phyloP scores from a whole-genome alignment of 2,797 vertebrate species.

The Eurystomus glaucurus region DNA sequence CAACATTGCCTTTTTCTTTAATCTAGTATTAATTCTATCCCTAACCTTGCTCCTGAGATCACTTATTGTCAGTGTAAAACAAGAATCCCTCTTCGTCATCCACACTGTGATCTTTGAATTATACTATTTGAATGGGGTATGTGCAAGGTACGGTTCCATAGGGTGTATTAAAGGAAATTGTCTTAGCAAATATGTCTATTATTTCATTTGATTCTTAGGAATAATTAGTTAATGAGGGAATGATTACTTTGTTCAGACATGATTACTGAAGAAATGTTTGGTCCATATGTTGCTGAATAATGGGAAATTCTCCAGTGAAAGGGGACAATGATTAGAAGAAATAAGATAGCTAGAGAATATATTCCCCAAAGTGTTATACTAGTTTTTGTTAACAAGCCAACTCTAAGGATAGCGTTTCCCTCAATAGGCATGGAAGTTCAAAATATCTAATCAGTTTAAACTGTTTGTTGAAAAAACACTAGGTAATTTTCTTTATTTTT shows the following conservation, averaged over 20 bases:
- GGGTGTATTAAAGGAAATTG: slow-evolving; percentile 84
- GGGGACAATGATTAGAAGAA: slow-evolving; percentile 86
- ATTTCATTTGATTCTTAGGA: slow-evolving; percentile 81
- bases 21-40: slow-evolving; percentile 30
- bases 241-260: slow-evolving; percentile 86
- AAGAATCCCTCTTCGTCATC: slow-evolving; percentile 44
- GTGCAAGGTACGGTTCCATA: slow-evolving; percentile 68
- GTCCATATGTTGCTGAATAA: slow-evolving; percentile 86
- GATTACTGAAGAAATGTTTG: slow-evolving; percentile 83
- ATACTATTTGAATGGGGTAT: slow-evolving; percentile 55
- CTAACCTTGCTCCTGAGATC: slow-evolving; percentile 74
- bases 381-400: slow-evolving; percentile 80
- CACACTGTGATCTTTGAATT: slow-evolving; percentile 68
- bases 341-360: slow-evolving; percentile 84
- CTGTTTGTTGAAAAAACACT: slow-evolving; percentile 61
- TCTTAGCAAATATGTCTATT: slow-evolving; percentile 81
- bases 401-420: slow-evolving; percentile 78
- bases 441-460: slow-evolving; percentile 73
- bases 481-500: slow-evolving; percentile 67
- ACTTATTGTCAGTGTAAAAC: slow-evolving; percentile 77
- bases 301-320: slow-evolving; percentile 83
- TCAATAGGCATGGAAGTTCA: slow-evolving; percentile 61
- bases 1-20: neutral
- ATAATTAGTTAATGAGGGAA: slow-evolving; percentile 86
- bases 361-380: slow-evolving; percentile 81